phyloP scores from a whole-genome alignment of 2,797 vertebrate genomes.

The Falco berigora region DNA sequence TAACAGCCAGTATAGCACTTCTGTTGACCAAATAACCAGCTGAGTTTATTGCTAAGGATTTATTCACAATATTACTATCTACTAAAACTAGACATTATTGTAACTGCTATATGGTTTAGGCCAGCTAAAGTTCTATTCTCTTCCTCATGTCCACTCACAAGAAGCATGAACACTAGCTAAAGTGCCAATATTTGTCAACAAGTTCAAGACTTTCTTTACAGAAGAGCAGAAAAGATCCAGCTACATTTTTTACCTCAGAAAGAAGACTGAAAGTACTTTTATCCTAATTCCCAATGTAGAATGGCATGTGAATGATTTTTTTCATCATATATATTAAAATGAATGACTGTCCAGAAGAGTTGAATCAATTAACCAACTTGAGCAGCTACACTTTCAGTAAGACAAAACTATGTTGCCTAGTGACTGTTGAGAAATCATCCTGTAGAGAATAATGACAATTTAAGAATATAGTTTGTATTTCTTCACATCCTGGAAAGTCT shows the following conservation, averaged over 20 bases:
- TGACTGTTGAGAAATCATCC: background rate
- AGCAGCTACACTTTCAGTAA: background rate
- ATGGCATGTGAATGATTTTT: background rate
- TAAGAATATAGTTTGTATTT: background rate
- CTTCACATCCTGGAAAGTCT: background rate
- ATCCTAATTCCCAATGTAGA: background rate
- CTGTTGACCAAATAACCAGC: conserved; percentile 6
- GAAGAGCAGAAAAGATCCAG: background rate
- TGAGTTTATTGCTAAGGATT: background rate
- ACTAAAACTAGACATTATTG: background rate
- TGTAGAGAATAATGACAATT: background rate
- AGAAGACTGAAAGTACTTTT: background rate
- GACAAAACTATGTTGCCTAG: background rate
- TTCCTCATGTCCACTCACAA: background rate
- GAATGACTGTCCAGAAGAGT: background rate
- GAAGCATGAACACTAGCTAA: background rate
- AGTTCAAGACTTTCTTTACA: background rate
- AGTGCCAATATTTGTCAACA: background rate
- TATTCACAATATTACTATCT: background rate
- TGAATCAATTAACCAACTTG: background rate
- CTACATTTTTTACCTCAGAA: background rate
- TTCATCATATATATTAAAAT: background rate
- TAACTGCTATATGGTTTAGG: background rate
- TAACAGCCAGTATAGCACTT: conserved; percentile 1
- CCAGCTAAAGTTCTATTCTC: background rate